Percentiles rank a stretch among this genome's conserved stretches.
Evolutionary conservation across 2,888 invertebrate species (phyloP).

Genomic region (Calliphora vomitoria): DNA sequence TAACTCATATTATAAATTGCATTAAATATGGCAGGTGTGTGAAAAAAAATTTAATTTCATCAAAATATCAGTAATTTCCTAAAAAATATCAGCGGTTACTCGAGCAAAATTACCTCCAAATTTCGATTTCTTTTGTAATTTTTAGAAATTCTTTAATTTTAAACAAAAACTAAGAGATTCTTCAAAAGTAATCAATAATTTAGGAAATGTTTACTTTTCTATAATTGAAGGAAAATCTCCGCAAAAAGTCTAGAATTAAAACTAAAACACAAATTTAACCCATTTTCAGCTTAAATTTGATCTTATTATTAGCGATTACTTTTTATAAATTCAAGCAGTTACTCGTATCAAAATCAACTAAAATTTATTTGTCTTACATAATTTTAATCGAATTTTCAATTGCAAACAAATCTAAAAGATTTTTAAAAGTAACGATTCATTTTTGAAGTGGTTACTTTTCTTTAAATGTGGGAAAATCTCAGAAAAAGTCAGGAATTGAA

Average conservation of each 20-base stretch:
- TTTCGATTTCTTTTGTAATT: no score
- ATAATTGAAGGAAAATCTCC: not conserved
- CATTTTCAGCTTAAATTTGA: not conserved
- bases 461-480: not conserved
- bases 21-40: no score
- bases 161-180: not conserved
- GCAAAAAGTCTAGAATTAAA: not conserved
- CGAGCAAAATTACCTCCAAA: no score
- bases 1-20: no score
- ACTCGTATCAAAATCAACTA: not conserved
- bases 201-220: not conserved
- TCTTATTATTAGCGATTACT: not conserved
- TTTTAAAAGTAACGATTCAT: no score
- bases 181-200: not conserved
- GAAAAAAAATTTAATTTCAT: no score
- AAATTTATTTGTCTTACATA: not conserved
- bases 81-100: no score
- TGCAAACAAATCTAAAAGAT: not conserved
- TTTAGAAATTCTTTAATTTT: no score
- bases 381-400: not conserved
- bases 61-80: no score
- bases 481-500: not conserved
- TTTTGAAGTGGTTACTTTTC: no score
- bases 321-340: not conserved
- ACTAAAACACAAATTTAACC: not conserved